phyloP scores from a whole-genome alignment of 1,140 invertebrate genomes.

The Druon quercuslanigerum region DNA sequence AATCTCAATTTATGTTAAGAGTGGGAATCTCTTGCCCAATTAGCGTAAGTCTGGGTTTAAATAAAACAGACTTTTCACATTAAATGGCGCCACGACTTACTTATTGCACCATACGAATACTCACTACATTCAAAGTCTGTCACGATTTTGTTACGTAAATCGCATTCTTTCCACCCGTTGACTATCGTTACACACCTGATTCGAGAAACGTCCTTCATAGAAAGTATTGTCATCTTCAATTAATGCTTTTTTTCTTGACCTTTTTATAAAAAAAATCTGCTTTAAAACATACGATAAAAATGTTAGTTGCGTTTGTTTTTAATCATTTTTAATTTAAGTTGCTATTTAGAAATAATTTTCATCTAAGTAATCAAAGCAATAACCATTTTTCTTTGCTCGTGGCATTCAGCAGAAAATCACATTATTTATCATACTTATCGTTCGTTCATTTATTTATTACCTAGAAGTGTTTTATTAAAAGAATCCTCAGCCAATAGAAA shows the following conservation, averaged over 20 bases:
- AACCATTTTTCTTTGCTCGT: background rate
- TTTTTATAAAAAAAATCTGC: background rate
- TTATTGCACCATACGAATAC: constrained; percentile 17
- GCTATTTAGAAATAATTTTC: background rate
- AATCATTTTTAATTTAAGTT: background rate
- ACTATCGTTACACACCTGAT: constrained; percentile 32
- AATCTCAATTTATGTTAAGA: background rate
- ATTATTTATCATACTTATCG: background rate
- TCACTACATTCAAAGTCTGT: constrained; percentile 18
- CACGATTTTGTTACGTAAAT: constrained; percentile 34
- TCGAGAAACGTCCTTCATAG: constrained; percentile 5
- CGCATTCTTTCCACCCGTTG: constrained; percentile 34
- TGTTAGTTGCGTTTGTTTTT: background rate
- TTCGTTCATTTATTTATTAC: background rate
- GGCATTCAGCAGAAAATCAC: background rate
- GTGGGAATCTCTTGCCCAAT: background rate
- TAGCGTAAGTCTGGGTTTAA: background rate
- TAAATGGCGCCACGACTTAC: constrained; percentile 22
- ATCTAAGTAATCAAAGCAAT: background rate
- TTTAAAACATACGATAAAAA: background rate
- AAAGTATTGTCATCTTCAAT: background rate
- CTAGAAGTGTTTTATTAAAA: background rate
- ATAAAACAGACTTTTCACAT: constrained; percentile 23
- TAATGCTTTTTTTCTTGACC: background rate
- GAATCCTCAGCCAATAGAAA: constrained; percentile 10